Evolutionary conservation across 2,888 invertebrate species (phyloP).

Genomic region (Drosophila parthenogenetica): DNA sequence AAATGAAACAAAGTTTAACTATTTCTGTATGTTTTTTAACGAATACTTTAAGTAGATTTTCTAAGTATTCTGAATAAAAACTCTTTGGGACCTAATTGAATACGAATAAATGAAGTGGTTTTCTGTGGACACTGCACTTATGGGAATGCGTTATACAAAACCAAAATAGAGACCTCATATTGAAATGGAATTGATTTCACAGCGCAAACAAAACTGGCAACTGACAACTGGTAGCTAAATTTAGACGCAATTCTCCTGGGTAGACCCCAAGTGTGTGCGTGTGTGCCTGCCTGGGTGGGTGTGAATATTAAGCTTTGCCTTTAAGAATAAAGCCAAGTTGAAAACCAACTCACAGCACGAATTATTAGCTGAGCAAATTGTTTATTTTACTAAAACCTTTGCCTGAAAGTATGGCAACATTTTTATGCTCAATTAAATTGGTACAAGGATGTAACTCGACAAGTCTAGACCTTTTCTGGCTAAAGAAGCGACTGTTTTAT

Average conservation of each 20-base stretch:
- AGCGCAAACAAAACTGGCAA: slow-evolving; percentile 16
- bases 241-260: slow-evolving; percentile 29
- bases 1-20: too few relatives aligned
- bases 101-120: slow-evolving; percentile 8
- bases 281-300: slow-evolving; percentile 1
- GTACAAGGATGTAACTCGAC: slow-evolving; percentile 22
- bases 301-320: background rate
- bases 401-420: slow-evolving; percentile 8
- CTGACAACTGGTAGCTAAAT: slow-evolving; percentile 24
- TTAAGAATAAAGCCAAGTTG: slow-evolving; percentile 17
- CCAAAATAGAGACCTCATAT: slow-evolving; percentile 5
- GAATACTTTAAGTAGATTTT: too few relatives aligned
- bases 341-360: background rate
- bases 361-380: slow-evolving; percentile 17
- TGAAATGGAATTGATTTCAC: slow-evolving; percentile 31
- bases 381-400: slow-evolving; percentile 3
- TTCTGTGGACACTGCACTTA: slow-evolving; percentile 13
- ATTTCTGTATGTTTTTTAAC: too few relatives aligned
- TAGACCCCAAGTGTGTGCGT: slow-evolving; percentile 1
- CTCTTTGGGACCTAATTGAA: background rate
- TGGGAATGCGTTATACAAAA: background rate
- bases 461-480: slow-evolving; percentile 1
- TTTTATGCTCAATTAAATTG: slow-evolving; percentile 62
- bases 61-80: too few relatives aligned
- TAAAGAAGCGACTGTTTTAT: background rate